Evolutionary conservation across 92 coral and sea anemone species (phyloP).

Genomic region (Porites evermanni): DNA sequence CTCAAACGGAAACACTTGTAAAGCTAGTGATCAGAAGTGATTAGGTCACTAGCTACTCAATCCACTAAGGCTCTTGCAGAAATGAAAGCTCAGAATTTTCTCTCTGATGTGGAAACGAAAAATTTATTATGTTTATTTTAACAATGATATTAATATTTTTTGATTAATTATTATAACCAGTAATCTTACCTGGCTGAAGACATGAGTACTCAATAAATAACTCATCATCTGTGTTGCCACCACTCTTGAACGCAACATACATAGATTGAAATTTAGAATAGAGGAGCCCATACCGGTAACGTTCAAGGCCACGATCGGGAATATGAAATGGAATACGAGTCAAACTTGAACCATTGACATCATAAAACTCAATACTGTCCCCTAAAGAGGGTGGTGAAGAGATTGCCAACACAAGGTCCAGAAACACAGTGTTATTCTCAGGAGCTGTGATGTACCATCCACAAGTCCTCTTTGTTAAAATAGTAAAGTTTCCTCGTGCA

Average conservation of each 20-base stretch:
- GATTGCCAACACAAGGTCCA: neutral
- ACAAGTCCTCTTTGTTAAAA: slow-evolving; percentile 32
- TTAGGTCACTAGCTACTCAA: no score
- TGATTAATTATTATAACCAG: no score
- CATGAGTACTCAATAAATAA: neutral
- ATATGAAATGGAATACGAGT: neutral
- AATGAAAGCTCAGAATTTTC: no score
- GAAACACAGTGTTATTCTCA: neutral
- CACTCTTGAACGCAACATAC: slow-evolving; percentile 43
- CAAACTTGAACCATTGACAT: slow-evolving; percentile 25
- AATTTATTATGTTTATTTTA: no score
- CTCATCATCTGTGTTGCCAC: neutral
- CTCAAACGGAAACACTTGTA: no score
- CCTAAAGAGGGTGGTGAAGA: neutral
- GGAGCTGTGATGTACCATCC: slow-evolving; percentile 58
- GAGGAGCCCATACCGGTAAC: neutral
- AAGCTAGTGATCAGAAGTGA: no score
- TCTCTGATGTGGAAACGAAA: no score
- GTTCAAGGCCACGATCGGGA: no score
- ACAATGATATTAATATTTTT: no score
- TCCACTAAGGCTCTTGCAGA: no score
- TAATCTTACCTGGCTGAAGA: slow-evolving; percentile 2
- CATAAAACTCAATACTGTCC: slow-evolving; percentile 16
- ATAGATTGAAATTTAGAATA: slow-evolving; percentile 47
- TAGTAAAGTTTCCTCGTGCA: slow-evolving; percentile 36